Conservation (phyloP, 2,113 vertebrate species). For the Argyrosomus japonicus region DNA sequence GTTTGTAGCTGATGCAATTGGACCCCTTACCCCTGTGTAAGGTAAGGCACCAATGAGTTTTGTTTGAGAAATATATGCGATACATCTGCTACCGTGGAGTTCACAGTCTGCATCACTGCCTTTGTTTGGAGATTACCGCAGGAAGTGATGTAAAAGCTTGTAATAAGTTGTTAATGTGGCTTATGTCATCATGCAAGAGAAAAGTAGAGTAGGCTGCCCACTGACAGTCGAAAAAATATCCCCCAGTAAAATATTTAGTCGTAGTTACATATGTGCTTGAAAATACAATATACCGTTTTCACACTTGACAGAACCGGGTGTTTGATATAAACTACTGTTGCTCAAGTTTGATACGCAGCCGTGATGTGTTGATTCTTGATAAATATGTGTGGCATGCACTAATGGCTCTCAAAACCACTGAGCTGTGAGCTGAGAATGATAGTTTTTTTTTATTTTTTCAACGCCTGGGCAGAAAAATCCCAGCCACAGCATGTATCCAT, state of each 20-base stretch:
- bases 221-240: slow-evolving; percentile 39
- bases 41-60: slow-evolving; percentile 36
- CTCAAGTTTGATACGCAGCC: slow-evolving; percentile 52
- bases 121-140: slow-evolving; percentile 68
- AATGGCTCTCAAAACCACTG: slow-evolving; percentile 50
- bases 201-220: slow-evolving; percentile 21
- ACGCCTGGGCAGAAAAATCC: slow-evolving; percentile 45
- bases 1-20: slow-evolving; percentile 65
- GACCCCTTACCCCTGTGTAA: slow-evolving; percentile 19
- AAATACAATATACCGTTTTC: slow-evolving; percentile 53
- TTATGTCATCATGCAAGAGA: slow-evolving; percentile 40
- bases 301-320: slow-evolving; percentile 51
- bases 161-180: slow-evolving; percentile 63
- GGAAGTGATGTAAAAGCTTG: slow-evolving; percentile 73
- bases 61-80: slow-evolving; percentile 42
- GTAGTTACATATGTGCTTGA: slow-evolving; percentile 54
- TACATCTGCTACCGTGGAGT: slow-evolving; percentile 52
- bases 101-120: slow-evolving; percentile 39
- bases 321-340: slow-evolving; percentile 59
- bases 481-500: slow-evolving; percentile 44
- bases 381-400: slow-evolving; percentile 63
- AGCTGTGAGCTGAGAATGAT: slow-evolving; percentile 42
- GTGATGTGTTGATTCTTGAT: slow-evolving; percentile 57
- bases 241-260: slow-evolving; percentile 36
- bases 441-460: background rate